Percentiles rank a stretch among this genome's conserved stretches.
Conservation (phyloP, 2,888 invertebrate species). For the Cheilosia pagana region DNA sequence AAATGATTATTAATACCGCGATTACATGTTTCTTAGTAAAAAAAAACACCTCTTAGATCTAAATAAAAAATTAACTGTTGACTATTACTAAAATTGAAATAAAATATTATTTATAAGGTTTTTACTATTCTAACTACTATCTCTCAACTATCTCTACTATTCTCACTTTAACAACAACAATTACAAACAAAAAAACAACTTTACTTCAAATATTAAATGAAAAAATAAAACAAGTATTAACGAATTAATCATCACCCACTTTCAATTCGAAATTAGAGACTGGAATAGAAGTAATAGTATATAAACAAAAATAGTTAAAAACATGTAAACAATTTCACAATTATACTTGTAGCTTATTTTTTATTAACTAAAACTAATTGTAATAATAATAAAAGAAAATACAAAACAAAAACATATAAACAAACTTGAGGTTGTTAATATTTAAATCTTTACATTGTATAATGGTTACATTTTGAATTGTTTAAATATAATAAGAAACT, state of each 20-base stretch:
- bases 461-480: slow-evolving; percentile 54
- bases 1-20: neutral
- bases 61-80: slow-evolving; percentile 36
- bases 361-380: slow-evolving; percentile 22
- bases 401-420: slow-evolving; percentile 34
- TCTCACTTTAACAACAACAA: slow-evolving; percentile 24
- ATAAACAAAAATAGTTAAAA: slow-evolving; percentile 19
- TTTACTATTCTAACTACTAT: slow-evolving; percentile 61
- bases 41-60: neutral
- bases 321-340: slow-evolving; percentile 46
- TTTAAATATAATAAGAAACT: slow-evolving; percentile 34
- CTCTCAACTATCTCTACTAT: slow-evolving; percentile 39
- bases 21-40: neutral
- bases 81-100: slow-evolving; percentile 39
- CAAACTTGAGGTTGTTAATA: slow-evolving; percentile 74
- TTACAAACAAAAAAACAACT: slow-evolving; percentile 8
- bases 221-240: slow-evolving; percentile 10
- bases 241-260: slow-evolving; percentile 42
- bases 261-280: slow-evolving; percentile 72
- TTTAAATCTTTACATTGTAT: slow-evolving; percentile 68
- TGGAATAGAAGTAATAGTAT: slow-evolving; percentile 62
- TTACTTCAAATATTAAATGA: neutral
- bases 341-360: slow-evolving; percentile 54
- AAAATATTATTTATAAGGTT: slow-evolving; percentile 39
- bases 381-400: slow-evolving; percentile 6